These are phyloP conservation scores for Orthosia incerta DNA, from an alignment of 2,888 invertebrate species.

Conservation along the genomic window DNA sequence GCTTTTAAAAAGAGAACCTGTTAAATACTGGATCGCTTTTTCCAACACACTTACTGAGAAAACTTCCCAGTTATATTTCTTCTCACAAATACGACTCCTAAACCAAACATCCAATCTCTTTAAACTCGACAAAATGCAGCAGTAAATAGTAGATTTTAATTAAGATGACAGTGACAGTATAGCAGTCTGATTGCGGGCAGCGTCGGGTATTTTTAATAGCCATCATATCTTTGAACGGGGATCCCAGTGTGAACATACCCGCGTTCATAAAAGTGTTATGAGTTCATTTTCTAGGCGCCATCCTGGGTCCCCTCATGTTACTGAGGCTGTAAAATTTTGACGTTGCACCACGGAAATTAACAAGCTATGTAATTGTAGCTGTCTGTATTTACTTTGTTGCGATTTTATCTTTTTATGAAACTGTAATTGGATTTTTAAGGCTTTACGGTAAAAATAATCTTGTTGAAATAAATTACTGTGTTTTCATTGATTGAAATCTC, in stretches of 20 bases:
- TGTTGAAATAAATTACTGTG: neutral
- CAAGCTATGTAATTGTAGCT: conserved; percentile 61
- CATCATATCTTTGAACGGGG: conserved; percentile 80
- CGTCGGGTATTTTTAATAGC: conserved; percentile 84
- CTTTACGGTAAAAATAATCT: neutral
- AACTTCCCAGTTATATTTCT: neutral
- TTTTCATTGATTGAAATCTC: neutral
- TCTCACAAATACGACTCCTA: conserved; percentile 14
- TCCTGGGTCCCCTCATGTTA: conserved; percentile 61
- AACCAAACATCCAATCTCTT: conserved; percentile 25
- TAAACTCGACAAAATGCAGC: conserved; percentile 56
- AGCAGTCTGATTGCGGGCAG: conserved; percentile 82
- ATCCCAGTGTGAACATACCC: conserved; percentile 71
- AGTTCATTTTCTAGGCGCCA: conserved; percentile 84
- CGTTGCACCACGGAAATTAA: conserved; percentile 64
- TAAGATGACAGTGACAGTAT: conserved; percentile 83
- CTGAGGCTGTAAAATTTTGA: conserved; percentile 67
- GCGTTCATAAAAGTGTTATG: conserved; percentile 88
- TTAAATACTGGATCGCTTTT: conserved; percentile 2
- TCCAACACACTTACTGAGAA: conserved; percentile 16
- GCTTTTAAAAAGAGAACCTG: conserved; percentile 3
- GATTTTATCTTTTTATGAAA: conserved; percentile 33
- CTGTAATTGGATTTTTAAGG: conserved; percentile 22
- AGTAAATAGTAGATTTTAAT: conserved; percentile 85
- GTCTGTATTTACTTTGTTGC: conserved; percentile 46